Conservation (phyloP, 1,140 invertebrate genomes). For the Streblospio benedicti region DNA sequence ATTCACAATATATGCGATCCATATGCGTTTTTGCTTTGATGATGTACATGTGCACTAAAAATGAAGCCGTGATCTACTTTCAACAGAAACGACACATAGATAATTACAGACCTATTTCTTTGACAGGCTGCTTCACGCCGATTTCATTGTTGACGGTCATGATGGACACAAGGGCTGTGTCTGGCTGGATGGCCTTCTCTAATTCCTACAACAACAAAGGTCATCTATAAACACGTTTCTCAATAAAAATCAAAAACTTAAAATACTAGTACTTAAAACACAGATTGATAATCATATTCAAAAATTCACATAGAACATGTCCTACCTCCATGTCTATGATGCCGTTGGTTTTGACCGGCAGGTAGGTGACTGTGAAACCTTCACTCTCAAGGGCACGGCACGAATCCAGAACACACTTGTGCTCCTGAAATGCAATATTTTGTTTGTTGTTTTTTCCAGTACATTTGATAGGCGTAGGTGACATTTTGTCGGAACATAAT, state of each 20-base stretch:
- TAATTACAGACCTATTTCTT: conserved; percentile 68
- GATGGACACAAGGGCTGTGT: conserved; percentile 88
- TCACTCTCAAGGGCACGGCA: conserved; percentile 88
- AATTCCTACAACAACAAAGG: conserved; percentile 54
- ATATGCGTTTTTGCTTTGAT: no score
- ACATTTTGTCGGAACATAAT: no score
- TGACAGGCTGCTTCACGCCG: conserved; percentile 86
- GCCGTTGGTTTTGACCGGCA: conserved; percentile 84
- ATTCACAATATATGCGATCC: no score
- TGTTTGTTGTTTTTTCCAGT: no score
- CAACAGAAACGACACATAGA: no score
- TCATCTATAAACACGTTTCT: not conserved
- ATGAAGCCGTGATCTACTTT: no score
- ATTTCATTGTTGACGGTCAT: conserved; percentile 99
- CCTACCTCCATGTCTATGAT: conserved; percentile 65
- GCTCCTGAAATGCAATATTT: conserved; percentile 65
- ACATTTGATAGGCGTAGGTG: no score
- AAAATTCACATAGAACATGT: not conserved
- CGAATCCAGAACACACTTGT: conserved; percentile 98
- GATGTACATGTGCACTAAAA: no score
- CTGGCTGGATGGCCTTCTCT: conserved; percentile 72
- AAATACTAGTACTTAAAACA: conserved; percentile 5
- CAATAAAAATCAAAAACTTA: not conserved
- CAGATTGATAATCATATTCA: not conserved
- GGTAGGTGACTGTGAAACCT: conserved; percentile 91